Conservation (phyloP, 2,888 invertebrate genomes). For the Nemotelus pantherinus region DNA sequence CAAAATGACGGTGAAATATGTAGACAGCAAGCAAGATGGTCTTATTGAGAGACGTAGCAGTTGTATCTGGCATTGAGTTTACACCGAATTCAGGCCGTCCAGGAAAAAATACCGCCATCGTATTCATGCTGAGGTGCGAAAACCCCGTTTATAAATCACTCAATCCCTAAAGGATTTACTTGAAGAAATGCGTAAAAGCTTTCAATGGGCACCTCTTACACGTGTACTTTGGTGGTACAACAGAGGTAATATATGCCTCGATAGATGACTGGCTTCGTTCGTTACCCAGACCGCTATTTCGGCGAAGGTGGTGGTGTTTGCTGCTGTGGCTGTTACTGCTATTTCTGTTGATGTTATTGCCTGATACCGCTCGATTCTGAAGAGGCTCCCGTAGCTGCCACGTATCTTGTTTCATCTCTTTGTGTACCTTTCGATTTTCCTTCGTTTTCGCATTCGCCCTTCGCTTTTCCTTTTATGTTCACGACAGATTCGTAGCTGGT, state of each 20-base stretch:
- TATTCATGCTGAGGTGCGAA: constrained; percentile 16
- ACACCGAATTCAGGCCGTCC: too few relatives aligned
- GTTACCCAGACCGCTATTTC: background rate
- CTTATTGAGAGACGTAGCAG: too few relatives aligned
- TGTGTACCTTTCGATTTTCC: background rate
- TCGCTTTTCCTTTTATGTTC: constrained; percentile 3
- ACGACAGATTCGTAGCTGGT: constrained; percentile 8
- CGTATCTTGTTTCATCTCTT: too few relatives aligned
- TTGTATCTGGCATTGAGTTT: too few relatives aligned
- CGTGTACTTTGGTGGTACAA: constrained; percentile 1
- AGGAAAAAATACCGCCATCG: background rate
- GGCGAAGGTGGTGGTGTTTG: background rate
- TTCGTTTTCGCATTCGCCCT: background rate
- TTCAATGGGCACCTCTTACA: background rate
- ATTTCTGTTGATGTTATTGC: too few relatives aligned
- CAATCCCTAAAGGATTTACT: constrained; percentile 28
- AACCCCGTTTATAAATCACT: constrained; percentile 34
- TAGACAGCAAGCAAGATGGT: background rate
- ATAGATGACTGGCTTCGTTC: constrained; percentile 3
- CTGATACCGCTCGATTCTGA: too few relatives aligned
- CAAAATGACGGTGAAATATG: constrained; percentile 9
- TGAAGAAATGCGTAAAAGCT: background rate
- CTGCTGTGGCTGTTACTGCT: too few relatives aligned
- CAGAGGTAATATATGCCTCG: constrained; percentile 5
- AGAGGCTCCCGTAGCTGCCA: too few relatives aligned